Conservation (phyloP, 2,888 invertebrate genomes). For the Melinaea marsaeus region DNA sequence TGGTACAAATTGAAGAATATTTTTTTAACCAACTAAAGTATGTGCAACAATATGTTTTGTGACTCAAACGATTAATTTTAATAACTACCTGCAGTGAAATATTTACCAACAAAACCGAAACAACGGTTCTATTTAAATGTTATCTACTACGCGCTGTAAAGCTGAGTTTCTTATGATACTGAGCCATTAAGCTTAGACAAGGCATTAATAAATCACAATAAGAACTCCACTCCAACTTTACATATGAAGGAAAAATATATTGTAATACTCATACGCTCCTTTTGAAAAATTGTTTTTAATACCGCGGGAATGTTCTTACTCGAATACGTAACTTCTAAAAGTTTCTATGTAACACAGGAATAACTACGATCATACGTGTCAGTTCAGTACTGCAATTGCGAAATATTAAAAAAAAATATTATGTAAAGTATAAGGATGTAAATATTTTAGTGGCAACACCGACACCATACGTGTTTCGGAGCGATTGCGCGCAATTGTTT, state of each 20-base stretch:
- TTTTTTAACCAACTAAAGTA: no score
- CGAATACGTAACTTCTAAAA: no score
- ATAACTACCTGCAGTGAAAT: not conserved
- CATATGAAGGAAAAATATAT: not conserved
- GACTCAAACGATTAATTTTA: no score
- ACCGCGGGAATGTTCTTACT: no score
- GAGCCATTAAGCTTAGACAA: constrained; percentile 4
- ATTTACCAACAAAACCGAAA: not conserved
- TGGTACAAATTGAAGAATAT: no score
- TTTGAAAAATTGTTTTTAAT: no score
- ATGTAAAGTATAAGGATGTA: constrained; percentile 8
- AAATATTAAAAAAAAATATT: not conserved
- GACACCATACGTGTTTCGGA: constrained; percentile 23
- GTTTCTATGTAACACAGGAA: no score
- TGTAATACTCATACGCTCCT: no score
- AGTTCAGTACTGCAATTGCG: not conserved
- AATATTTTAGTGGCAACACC: constrained; percentile 29
- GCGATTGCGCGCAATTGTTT: constrained; percentile 18
- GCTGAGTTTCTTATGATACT: constrained; percentile 1
- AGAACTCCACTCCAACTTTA: not conserved
- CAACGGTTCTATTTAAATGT: not conserved
- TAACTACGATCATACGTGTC: not conserved
- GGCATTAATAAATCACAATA: constrained; percentile 2
- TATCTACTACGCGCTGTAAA: not conserved
- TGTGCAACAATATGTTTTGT: no score